These are phyloP conservation scores for Phaedon cochleariae DNA, from an alignment of 2,888 invertebrate genomes.

Conservation along the genomic window DNA sequence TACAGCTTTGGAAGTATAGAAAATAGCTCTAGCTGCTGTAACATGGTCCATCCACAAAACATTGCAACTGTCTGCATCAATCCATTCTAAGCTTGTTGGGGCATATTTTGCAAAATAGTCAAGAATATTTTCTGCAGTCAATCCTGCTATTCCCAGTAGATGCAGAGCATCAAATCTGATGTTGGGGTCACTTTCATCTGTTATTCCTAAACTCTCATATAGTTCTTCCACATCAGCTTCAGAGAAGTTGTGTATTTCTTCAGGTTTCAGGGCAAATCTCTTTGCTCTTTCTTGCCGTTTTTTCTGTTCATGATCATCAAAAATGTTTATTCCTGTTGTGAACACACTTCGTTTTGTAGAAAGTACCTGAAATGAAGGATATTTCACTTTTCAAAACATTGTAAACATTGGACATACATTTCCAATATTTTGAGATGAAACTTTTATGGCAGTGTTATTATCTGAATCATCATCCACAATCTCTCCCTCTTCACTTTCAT, in stretches of 20 bases:
- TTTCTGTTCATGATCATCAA: constrained; percentile 63
- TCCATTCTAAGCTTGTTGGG: constrained; percentile 83
- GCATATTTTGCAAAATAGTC: constrained; percentile 80
- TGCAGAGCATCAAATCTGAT: constrained; percentile 78
- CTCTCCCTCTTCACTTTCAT: constrained; percentile 58
- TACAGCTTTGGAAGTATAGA: constrained; percentile 65
- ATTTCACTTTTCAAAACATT: neutral
- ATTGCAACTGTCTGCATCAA: constrained; percentile 81
- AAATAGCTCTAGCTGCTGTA: constrained; percentile 69
- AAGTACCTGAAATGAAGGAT: neutral
- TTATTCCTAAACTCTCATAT: constrained; percentile 66
- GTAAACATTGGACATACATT: neutral
- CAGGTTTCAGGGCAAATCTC: constrained; percentile 65
- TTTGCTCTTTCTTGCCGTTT: constrained; percentile 67
- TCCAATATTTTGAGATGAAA: neutral
- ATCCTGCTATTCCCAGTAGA: constrained; percentile 76
- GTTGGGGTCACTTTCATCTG: constrained; percentile 69
- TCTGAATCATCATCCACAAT: constrained; percentile 43
- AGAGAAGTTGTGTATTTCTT: constrained; percentile 59
- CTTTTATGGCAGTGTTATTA: constrained; percentile 7
- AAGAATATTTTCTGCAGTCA: constrained; percentile 81
- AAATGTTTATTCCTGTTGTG: constrained; percentile 64
- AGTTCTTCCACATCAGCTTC: constrained; percentile 60
- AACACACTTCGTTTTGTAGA: constrained; percentile 55
- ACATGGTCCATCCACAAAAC: constrained; percentile 70